These are phyloP conservation scores for Dinoponera quadriceps DNA, from an alignment of 1,140 invertebrate species.

Conservation along the genomic window DNA sequence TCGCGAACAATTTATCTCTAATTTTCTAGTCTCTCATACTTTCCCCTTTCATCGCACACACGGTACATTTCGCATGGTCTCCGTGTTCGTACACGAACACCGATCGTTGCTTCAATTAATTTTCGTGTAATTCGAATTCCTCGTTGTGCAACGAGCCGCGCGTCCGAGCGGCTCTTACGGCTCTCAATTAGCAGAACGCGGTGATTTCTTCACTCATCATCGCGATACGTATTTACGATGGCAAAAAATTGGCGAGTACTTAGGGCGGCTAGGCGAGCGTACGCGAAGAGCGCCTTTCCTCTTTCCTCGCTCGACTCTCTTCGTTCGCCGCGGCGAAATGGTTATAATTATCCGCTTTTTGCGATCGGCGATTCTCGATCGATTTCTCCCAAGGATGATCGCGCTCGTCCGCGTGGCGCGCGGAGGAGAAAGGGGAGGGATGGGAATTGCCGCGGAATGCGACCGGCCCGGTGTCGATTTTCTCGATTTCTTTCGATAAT, in stretches of 20 bases:
- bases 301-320: background rate
- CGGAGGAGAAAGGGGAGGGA: background rate
- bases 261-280: background rate
- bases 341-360: slow-evolving; percentile 14
- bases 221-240: background rate
- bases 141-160: background rate
- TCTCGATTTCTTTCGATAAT: slow-evolving; percentile 42
- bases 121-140: background rate
- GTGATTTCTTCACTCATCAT: background rate
- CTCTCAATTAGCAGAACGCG: slow-evolving; percentile 7
- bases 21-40: background rate
- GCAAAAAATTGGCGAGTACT: background rate
- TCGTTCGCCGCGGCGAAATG: background rate
- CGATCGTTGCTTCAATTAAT: background rate
- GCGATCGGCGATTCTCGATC: slow-evolving; percentile 17
- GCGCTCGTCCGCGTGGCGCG: background rate
- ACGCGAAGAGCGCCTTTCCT: background rate
- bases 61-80: background rate
- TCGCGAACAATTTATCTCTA: background rate
- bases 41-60: background rate
- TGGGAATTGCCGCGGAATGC: slow-evolving; percentile 48
- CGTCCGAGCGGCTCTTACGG: background rate
- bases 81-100: too few relatives aligned
- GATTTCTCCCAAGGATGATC: slow-evolving; percentile 36
- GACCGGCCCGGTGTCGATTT: slow-evolving; percentile 49